Percentiles rank a stretch among this genome's conserved stretches.
Evolutionary conservation across 2,113 vertebrate genomes (phyloP).

Genomic region (Axis porcinus): DNA sequence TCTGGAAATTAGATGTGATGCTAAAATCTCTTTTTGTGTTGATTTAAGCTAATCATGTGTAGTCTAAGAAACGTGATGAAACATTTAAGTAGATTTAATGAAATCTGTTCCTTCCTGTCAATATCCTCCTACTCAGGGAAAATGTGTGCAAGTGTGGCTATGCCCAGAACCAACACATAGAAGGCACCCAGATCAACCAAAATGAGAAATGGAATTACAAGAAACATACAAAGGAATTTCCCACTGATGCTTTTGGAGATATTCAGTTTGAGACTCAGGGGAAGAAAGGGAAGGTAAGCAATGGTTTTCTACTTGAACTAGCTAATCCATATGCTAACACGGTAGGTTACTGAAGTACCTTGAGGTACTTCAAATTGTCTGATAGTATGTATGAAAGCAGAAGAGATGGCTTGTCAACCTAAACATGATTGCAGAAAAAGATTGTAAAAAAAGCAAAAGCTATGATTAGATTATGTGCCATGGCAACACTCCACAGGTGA

Average conservation of each 20-base stretch:
- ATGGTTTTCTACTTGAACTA: rapidly evolving
- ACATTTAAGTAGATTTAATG: neutral
- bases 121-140: conserved; percentile 59
- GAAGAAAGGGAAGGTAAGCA: conserved; percentile 82
- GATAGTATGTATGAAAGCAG: rapidly evolving
- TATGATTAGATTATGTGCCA: rapidly evolving
- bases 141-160: conserved; percentile 83
- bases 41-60: neutral
- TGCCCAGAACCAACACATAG: conserved; percentile 79
- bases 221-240: conserved; percentile 84
- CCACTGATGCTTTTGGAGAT: conserved; percentile 84
- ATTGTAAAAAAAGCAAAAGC: too few relatives aligned
- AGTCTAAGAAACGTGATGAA: neutral
- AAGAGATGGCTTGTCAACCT: neutral
- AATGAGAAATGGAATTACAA: conserved; percentile 84
- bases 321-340: rapidly evolving
- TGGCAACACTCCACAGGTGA: neutral
- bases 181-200: conserved; percentile 81
- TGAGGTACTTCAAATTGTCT: rapidly evolving
- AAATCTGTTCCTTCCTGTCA: neutral
- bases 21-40: neutral
- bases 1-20: neutral
- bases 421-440: neutral
- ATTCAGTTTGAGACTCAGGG: conserved; percentile 85
- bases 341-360: neutral